Base-by-base conservation (phyloP, 1,140 invertebrate species). In the Phthorimaea operculella region DNA sequence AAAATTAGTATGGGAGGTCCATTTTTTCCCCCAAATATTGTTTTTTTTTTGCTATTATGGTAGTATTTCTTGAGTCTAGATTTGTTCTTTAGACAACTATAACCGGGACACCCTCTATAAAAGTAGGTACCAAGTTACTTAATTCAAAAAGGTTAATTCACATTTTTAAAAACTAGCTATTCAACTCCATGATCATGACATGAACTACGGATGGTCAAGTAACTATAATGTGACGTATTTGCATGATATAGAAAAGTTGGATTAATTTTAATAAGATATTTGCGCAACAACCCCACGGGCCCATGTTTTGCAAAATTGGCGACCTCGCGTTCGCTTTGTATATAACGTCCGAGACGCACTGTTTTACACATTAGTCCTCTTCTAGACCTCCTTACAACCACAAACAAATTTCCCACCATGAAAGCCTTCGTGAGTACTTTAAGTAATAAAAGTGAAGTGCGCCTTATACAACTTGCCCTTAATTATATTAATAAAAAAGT, bases 401-500 rank as follows among this genome's bases (percentile, higher is more conserved):
- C 14, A 28, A 45, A 45, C 54, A 3, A 16, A 28, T 61, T 33
- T 14, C 51, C 14, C 57, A 68, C 53, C 53, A 73, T 73, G 70
- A 73, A 70, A 66, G 12, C 62, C 17, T 68, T 70, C 59, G 70
- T 73, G 52, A 73, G 70, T 73, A 53, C 45, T 45, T 52, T 16
- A 2, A 11, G 6, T 12, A 12, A 34, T 15, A 36, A 28, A 28
- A 28, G 21, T 28, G 21, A 28, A 28, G 21, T 28, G 21, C 21
- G 21, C 6, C 21, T n/a, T n/a, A n/a, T n/a, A 28, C 2, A 28
- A 28, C 2, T 2, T 28, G 21, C 2, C 21, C 6, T 28, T n/a
- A n/a, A 28, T 4, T 28, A 28, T 4, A 28, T 6, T 1, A 15
- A 49, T 7, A 49, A 14, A 2, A 18, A 12, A 49, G 17, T 49